Percentiles rank a stretch among this genome's conserved stretches.
Conservation (phyloP, 2,113 vertebrate species). For the Parus major region DNA sequence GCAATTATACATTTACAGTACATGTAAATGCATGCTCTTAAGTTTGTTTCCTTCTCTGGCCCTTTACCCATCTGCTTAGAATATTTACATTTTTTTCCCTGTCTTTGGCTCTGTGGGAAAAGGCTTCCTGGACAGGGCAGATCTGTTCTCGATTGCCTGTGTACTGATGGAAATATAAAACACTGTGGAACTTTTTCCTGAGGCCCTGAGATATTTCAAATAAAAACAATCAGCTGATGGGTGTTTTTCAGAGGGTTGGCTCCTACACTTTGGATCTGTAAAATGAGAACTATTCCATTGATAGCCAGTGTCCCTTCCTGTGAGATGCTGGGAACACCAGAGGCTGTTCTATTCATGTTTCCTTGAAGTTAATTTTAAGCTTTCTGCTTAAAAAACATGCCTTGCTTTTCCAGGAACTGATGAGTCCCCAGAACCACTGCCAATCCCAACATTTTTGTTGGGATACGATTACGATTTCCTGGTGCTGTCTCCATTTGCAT, state of each 20-base stretch:
- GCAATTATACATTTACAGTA: background rate
- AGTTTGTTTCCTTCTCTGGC: background rate
- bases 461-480: slow-evolving; percentile 97
- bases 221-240: background rate
- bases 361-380: slow-evolving; percentile 46
- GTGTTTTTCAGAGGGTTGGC: background rate
- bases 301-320: background rate
- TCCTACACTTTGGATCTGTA: background rate
- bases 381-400: background rate
- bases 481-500: slow-evolving; percentile 95
- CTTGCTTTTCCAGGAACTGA: slow-evolving; percentile 87
- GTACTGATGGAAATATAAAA: background rate
- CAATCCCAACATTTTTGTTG: slow-evolving; percentile 97
- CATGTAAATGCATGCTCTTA: background rate
- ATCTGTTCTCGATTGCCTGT: background rate
- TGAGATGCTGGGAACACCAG: background rate
- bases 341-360: background rate
- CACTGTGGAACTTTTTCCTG: background rate
- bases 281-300: background rate
- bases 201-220: background rate
- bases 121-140: background rate
- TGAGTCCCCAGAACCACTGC: slow-evolving; percentile 97
- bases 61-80: background rate
- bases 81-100: background rate
- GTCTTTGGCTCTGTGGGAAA: background rate